Conservation (phyloP, 2,888 invertebrate species). For the Laothoe populi region DNA sequence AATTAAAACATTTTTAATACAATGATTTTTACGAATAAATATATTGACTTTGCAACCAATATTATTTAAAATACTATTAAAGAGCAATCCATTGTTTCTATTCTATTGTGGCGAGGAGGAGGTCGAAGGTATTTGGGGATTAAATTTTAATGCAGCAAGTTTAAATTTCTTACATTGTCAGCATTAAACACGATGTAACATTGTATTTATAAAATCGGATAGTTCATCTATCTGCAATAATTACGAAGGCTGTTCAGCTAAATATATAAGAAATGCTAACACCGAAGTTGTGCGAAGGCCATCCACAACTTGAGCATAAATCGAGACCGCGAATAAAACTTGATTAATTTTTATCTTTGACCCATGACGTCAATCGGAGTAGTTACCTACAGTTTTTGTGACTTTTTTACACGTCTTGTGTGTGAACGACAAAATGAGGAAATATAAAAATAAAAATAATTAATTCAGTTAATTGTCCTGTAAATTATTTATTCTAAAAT, state of each 20-base stretch:
- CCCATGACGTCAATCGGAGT: slow-evolving; percentile 14
- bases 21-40: too few species aligned
- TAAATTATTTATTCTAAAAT: too few species aligned
- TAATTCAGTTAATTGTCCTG: too few species aligned
- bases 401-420: background rate
- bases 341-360: slow-evolving; percentile 30
- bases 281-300: slow-evolving; percentile 53
- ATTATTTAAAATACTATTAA: too few species aligned
- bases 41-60: too few species aligned
- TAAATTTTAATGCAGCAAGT: too few species aligned
- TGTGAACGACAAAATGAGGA: background rate
- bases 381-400: background rate
- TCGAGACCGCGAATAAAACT: slow-evolving; percentile 38
- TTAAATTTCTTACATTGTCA: too few species aligned
- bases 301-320: slow-evolving; percentile 43
- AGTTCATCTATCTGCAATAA: slow-evolving; percentile 31
- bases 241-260: slow-evolving; percentile 47
- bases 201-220: background rate
- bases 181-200: background rate
- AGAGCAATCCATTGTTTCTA: too few species aligned
- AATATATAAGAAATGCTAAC: slow-evolving; percentile 51
- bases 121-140: too few species aligned
- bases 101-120: too few species aligned
- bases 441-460: background rate
- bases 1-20: too few species aligned